Evolutionary conservation across 2,888 invertebrate genomes (phyloP).

Genomic region (Girardia tigrina): DNA sequence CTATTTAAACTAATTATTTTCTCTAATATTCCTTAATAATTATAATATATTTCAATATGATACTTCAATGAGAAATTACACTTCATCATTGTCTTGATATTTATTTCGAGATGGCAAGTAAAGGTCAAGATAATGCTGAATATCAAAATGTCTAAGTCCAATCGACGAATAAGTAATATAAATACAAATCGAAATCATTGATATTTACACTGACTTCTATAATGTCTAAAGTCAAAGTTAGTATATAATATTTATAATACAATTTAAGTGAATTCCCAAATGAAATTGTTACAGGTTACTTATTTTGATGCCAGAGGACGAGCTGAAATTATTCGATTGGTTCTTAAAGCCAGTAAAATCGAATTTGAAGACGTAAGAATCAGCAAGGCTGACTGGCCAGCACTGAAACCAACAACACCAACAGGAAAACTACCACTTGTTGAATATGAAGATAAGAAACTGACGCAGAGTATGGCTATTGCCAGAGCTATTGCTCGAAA

Average conservation of each 20-base stretch:
- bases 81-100: too few species aligned
- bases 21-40: too few species aligned
- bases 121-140: too few species aligned
- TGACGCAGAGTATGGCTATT: constrained; percentile 24
- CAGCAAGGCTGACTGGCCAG: constrained; percentile 49
- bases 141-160: too few species aligned
- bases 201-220: not conserved
- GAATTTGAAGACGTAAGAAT: constrained; percentile 55
- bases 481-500: constrained; percentile 19
- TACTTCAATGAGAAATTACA: too few species aligned
- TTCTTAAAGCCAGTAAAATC: constrained; percentile 55
- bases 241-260: not conserved
- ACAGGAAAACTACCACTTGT: constrained; percentile 25
- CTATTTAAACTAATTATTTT: too few species aligned
- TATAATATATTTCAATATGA: too few species aligned
- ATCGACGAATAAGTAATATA: too few species aligned
- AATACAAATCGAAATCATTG: too few species aligned
- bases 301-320: constrained; percentile 56
- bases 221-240: not conserved
- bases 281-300: constrained; percentile 44
- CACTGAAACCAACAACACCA: constrained; percentile 19
- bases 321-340: constrained; percentile 55
- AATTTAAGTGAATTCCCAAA: not conserved
- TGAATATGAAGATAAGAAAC: constrained; percentile 23
- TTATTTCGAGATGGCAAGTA: too few species aligned